Evolutionary conservation across 2,797 vertebrate genomes (phyloP), one percentile per base, ranked within the genome.

Genomic region (Pagetopsis macropterus): DNA sequence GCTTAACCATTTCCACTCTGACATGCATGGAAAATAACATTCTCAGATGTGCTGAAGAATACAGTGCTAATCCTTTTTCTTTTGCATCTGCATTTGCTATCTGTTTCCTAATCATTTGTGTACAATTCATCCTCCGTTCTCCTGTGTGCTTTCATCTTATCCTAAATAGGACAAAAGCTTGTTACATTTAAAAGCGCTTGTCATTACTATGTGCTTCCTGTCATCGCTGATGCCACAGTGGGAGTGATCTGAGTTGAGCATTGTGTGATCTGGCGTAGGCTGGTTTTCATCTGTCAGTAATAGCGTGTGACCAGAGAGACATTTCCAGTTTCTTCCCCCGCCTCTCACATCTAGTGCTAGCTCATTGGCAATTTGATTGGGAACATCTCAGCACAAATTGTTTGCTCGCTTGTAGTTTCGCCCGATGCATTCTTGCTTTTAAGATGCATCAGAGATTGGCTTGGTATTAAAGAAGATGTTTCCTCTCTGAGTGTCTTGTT

Each of bases 251-350:
- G 79, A 89, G 79, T 69, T 55, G 75, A 90, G 84, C 68, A 79
- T 87, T 88, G 85, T 89, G 82, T 90, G 84, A 90, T 91, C 81
- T 79, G 84, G 85, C 33, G 71, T 84, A 74, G 85, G 86, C 87
- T 83, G 89, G 77, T 86, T 90, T 91, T 87, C 80, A 84, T 90
- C 90, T 90, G 87, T 91, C 89, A 90, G 83, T 73, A 84, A 84
- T 78, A 81, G 72, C 48, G 9, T 82, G 74, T 70, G 85, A 88
- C 88, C 84, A 86, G 69, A 88, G 84, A 74, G 58, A 75, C 78
- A 78, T 70, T 65, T 81, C 2, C 40, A 76, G 72, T 70, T 67
- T 69, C 50, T 70, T 71, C 63, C 56, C 50, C 78, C 33, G 27
- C 64, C 84, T 84, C 59, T 71, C 58, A 73, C 70, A 78, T 83